Evolutionary conservation across 2,797 vertebrate genomes (phyloP).

Genomic region (Neosilurus mollespiculum): DNA sequence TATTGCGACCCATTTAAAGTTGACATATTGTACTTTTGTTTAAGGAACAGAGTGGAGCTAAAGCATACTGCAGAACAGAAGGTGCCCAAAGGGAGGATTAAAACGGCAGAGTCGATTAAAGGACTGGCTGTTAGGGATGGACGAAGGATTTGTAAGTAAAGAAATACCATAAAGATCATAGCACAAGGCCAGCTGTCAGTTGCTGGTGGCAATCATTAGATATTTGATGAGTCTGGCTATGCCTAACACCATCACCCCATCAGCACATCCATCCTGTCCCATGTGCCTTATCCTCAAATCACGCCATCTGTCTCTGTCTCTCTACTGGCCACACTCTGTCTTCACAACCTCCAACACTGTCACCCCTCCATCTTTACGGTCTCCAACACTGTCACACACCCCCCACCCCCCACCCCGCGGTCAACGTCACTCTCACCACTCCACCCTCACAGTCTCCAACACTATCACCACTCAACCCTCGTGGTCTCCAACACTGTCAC

Average conservation of each 20-base stretch:
- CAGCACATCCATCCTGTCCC: not conserved
- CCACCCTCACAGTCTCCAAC: no score
- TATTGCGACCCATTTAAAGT: constrained; percentile 24
- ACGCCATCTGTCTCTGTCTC: no score
- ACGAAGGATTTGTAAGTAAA: not conserved
- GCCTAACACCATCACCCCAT: not conserved
- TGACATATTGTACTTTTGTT: not conserved
- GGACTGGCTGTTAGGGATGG: not conserved
- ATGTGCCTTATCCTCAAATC: not conserved
- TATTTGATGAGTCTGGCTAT: not conserved
- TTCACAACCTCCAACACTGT: not conserved
- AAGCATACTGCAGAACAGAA: not conserved
- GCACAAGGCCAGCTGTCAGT: not conserved
- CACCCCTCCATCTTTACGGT: no score
- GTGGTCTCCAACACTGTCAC: not conserved
- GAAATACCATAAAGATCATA: not conserved
- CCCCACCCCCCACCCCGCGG: no score
- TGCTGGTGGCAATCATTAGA: not conserved
- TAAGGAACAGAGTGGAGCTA: not conserved
- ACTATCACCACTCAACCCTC: not conserved
- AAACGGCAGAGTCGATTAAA: not conserved
- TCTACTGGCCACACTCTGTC: not conserved
- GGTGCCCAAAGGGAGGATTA: not conserved
- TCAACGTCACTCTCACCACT: no score
- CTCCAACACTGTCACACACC: not conserved